Percentiles rank a stretch among this genome's conserved stretches.
phyloP scores from a whole-genome alignment of 2,888 invertebrate genomes.

The Torymus aiolomorphi region DNA sequence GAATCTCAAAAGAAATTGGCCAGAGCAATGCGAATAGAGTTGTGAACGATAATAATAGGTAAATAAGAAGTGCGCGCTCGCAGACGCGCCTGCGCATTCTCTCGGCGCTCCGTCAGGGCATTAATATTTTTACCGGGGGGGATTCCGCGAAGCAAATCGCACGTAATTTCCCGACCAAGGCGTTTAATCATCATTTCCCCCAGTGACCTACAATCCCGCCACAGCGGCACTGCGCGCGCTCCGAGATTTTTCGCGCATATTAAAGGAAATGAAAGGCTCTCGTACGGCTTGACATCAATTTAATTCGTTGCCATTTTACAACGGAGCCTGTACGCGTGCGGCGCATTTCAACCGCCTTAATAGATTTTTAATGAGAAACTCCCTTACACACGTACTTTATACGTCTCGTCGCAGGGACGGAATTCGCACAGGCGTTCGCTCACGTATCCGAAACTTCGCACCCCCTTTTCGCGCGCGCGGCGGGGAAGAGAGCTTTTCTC shows the following conservation, averaged over 20 bases:
- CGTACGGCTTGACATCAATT: conserved; percentile 34
- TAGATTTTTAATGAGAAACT: conserved; percentile 48
- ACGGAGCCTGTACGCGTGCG: background rate
- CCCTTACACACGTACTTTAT: background rate
- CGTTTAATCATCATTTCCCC: conserved; percentile 42
- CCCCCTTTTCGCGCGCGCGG: too few species aligned
- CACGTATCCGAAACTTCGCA: background rate
- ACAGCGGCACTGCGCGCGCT: background rate
- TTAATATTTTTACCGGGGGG: too few species aligned
- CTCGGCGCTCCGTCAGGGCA: too few species aligned
- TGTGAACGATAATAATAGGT: too few species aligned
- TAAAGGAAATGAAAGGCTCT: conserved; percentile 45
- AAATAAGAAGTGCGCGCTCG: too few species aligned
- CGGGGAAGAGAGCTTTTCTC: too few species aligned
- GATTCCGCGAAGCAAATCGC: background rate
- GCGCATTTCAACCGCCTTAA: conserved; percentile 19
- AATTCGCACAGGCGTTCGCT: background rate
- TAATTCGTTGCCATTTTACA: conserved; percentile 10
- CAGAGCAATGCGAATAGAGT: too few species aligned
- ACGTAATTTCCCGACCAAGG: background rate
- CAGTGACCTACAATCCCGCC: conserved; percentile 13
- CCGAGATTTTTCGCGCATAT: conserved; percentile 3
- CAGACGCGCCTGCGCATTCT: too few species aligned
- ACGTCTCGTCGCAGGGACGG: too few species aligned
- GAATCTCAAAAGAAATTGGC: too few species aligned